phyloP scores from a whole-genome alignment of 2,888 invertebrate genomes.

The Dryadula phaetusa region DNA sequence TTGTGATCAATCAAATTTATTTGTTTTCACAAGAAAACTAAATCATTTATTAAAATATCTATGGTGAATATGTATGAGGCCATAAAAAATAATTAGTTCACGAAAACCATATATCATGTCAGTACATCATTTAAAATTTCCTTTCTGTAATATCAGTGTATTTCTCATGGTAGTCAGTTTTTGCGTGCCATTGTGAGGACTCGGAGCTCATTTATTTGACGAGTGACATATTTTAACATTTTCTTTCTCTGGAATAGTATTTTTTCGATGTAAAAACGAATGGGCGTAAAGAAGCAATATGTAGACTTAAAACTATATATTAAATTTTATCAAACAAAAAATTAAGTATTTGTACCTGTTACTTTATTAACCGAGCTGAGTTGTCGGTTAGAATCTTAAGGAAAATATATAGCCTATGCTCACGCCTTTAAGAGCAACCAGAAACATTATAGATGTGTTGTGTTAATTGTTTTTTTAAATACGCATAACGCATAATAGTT shows the following conservation, averaged over 20 bases:
- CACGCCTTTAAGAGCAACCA: too few relatives aligned
- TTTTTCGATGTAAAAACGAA: slow-evolving; percentile 20
- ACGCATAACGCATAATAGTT: too few relatives aligned
- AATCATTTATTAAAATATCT: too few relatives aligned
- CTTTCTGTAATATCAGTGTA: slow-evolving; percentile 29
- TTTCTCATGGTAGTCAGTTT: slow-evolving; percentile 38
- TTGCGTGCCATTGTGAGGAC: slow-evolving; percentile 37
- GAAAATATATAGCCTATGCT: too few relatives aligned
- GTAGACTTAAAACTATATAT: not conserved
- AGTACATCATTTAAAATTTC: slow-evolving; percentile 22
- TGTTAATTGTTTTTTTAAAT: too few relatives aligned
- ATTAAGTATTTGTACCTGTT: too few relatives aligned
- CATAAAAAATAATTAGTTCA: not conserved
- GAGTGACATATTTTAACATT: slow-evolving; percentile 38
- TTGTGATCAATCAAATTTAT: too few relatives aligned
- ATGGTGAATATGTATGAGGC: too few relatives aligned
- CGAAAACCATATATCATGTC: slow-evolving; percentile 11
- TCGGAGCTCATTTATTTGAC: slow-evolving; percentile 42
- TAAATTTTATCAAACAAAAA: not conserved
- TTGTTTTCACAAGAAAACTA: too few relatives aligned
- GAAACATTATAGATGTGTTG: too few relatives aligned
- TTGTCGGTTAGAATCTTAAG: too few relatives aligned
- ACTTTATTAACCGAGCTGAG: too few relatives aligned
- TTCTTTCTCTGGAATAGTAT: slow-evolving; percentile 31
- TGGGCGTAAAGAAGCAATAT: not conserved